Evolutionary conservation across 2,888 invertebrate genomes (phyloP).

Genomic region (Chrysopilus asiliformis): DNA sequence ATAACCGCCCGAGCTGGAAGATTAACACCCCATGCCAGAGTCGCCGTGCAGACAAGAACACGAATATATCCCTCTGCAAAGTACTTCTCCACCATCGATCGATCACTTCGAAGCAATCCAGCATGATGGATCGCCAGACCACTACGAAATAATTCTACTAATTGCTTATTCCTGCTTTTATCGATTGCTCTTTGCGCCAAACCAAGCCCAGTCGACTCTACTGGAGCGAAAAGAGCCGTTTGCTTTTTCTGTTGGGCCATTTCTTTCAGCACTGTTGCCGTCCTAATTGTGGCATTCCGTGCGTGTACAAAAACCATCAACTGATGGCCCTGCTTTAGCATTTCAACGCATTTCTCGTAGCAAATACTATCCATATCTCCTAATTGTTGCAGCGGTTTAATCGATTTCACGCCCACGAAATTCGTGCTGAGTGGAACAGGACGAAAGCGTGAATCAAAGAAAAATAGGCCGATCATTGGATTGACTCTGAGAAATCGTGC

Average conservation of each 20-base stretch:
- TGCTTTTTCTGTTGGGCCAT: conserved; percentile 64
- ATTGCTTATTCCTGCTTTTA: conserved; percentile 63
- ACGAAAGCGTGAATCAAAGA: conserved; percentile 84
- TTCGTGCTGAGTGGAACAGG: conserved; percentile 90
- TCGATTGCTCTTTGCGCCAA: conserved; percentile 56
- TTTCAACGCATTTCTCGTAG: conserved; percentile 79
- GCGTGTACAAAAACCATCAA: conserved; percentile 98
- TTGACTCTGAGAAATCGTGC: conserved; percentile 90
- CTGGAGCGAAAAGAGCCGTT: conserved; percentile 52
- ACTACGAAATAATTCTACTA: conserved; percentile 68
- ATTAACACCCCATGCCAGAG: conserved; percentile 99
- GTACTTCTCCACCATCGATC: conserved; percentile 77
- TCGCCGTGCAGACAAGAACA: conserved; percentile 91
- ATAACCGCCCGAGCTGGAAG: conserved; percentile 96
- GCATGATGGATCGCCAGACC: conserved; percentile 97
- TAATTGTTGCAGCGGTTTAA: conserved; percentile 45
- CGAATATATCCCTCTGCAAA: conserved; percentile 79
- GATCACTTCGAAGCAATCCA: conserved; percentile 79
- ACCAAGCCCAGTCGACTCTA: conserved; percentile 47
- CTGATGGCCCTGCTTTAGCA: conserved; percentile 84
- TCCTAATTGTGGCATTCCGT: conserved; percentile 84
- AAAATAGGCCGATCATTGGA: conserved; percentile 81
- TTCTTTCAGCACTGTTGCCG: conserved; percentile 74
- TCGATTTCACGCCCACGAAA: conserved; percentile 74
- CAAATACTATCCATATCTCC: conserved; percentile 82